Base-by-base conservation (phyloP, 2,888 invertebrate species). In the Melipona bicolor region DNA sequence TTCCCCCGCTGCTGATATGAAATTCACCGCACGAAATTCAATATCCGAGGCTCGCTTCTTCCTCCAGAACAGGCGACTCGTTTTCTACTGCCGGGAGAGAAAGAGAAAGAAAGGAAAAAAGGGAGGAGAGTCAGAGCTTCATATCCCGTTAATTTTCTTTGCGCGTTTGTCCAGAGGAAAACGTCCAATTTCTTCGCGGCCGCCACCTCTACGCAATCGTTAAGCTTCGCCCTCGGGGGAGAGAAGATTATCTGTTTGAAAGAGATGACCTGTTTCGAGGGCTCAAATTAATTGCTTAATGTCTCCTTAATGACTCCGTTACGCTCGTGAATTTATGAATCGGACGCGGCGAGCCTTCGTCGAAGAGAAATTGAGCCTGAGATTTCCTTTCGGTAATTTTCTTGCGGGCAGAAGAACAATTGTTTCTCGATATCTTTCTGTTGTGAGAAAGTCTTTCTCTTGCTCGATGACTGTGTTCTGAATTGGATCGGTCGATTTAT, bases 1-100 rank as follows among this genome's bases (percentile, higher is more conserved):
- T 78, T 67, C 49, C 79, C 24, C 4, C 13, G 11, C 11, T 9
- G 32, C 61, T 6, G 21, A 32, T 54, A 43, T 32, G 17, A 67
- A 32, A 68, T 81, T 78, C 81, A 27, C 32, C 52, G 43, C 68
- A 67, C 67, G 79, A 67, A 67, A 81, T 72, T 78, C 67, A 72
- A 81, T 81, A 81, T 78, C 59, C 36, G 49, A 61, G 70, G 13
- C 78, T 24, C 27, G 43, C n/a, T 27, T 54, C 62, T 50, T 4
- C 21, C 43, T 50, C 64, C 2, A 43, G 52, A 13, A 54, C 6
- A 19, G 4, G 36, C 36, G 50, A 49, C 49, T 24, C 9, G 9
- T 9, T 49, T 11, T 49, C 5, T 21, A 2, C 13, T 13, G 21
- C 0, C 11, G 17, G 9, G 11, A 13, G 13, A 19, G 13, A 21